Base-by-base conservation (phyloP, 2,797 vertebrate genomes). In the Buceros bicornis region DNA sequence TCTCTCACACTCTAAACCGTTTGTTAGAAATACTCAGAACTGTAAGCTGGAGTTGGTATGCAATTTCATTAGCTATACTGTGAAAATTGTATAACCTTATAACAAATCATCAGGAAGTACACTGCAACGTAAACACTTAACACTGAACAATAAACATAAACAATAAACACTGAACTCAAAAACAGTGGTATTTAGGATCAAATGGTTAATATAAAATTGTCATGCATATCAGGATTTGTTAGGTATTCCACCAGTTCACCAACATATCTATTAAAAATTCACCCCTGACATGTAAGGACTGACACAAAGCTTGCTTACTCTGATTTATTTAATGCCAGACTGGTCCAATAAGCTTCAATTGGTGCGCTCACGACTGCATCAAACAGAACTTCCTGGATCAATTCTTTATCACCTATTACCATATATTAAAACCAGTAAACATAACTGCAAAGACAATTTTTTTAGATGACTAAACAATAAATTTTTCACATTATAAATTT, bases 331-430 rank as follows among this genome's bases (percentile, higher is more conserved):
- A 99, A 97, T 29, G 99, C 99, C 14, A 99, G 98, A 93, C 99
- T 99, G 90, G 99, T 99, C 99, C 99, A 99, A 88, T 99, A 99
- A 13, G 99, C 99, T 97, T 99, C 99, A 37, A 99, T 95, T 10
- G 99, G 99, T 35, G 99, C 99, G 2, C 99, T 99, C 92, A 99
- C 99, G n/a, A 99, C 99, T 0, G 99, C 99, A 81, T 99, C 99
- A 95, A 99, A 99, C 45, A 99, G 97, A 77, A 99, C 99, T 96
- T 99, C 99, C 94, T 99, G 99, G 93, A 99, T 98, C 96, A 99
- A 94, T 97, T 99, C 99, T 96, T 99, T 99, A 95, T 99, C 99
- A 98, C 99, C 99, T 99, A 58, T 84, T 67, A 62, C 11, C 86
- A 82, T 16, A 71, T 3, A 87, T 70, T n/a, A 84, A 92, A 78